Conservation (phyloP, 2,113 vertebrate species). For the Pygoscelis adeliae region DNA sequence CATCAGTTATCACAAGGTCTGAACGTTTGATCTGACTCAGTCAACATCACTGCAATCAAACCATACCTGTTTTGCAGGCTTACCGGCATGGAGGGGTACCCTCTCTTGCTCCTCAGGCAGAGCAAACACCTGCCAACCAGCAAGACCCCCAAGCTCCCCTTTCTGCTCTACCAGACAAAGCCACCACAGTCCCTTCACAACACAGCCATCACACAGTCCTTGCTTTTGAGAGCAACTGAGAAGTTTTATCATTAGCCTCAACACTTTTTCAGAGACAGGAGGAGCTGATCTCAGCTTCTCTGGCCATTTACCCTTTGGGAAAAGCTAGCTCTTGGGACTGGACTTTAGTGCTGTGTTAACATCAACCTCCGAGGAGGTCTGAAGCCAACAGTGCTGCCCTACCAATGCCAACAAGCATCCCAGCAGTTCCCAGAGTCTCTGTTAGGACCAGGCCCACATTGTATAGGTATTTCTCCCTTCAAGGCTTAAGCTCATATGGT, state of each 20-base stretch:
- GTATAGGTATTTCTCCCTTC: neutral
- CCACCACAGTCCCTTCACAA: neutral
- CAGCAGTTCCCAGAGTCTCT: neutral
- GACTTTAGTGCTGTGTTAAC: neutral
- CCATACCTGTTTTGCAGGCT: neutral
- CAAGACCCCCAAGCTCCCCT: neutral
- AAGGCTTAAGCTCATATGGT: neutral
- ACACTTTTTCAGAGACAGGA: neutral
- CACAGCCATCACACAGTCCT: neutral
- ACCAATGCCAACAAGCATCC: fast-evolving
- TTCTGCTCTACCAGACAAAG: neutral
- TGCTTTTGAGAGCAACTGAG: neutral
- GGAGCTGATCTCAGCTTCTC: neutral
- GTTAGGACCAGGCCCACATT: neutral
- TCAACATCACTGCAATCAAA: neutral
- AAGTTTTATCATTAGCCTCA: neutral
- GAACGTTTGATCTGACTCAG: neutral
- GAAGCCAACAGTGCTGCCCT: neutral
- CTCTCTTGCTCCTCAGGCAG: neutral
- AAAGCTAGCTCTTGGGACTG: neutral
- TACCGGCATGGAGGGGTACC: no score
- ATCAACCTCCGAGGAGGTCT: neutral
- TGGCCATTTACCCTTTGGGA: fast-evolving
- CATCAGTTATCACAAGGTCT: neutral
- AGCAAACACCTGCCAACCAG: neutral